A percentile compares a stretch with the other conserved stretches of the same genome.
Conservation (phyloP, 2,888 invertebrate genomes). For the Polia nebulosa region DNA sequence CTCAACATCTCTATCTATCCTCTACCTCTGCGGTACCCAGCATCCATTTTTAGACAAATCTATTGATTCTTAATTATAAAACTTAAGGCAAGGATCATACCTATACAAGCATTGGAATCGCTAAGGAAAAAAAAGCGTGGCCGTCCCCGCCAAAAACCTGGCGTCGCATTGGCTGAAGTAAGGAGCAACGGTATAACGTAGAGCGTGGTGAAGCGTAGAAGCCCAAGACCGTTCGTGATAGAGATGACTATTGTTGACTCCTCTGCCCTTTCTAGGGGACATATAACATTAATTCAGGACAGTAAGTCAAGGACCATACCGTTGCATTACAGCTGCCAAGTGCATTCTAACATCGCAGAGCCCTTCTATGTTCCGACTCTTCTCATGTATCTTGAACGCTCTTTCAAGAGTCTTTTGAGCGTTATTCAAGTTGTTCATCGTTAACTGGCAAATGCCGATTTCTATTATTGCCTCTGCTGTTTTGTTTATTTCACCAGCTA, state of each 20-base stretch:
- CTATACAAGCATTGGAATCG: no score
- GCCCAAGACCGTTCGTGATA: no score
- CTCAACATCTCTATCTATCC: background rate
- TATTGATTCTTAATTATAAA: background rate
- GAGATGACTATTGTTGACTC: no score
- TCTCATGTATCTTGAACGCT: slow-evolving; percentile 83
- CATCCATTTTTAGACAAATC: background rate
- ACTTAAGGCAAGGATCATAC: slow-evolving; percentile 67
- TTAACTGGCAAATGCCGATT: slow-evolving; percentile 89
- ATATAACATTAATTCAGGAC: no score
- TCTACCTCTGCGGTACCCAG: background rate
- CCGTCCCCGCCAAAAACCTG: no score
- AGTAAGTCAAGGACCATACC: slow-evolving; percentile 70
- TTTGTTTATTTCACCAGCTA: slow-evolving; percentile 85
- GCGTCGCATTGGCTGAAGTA: no score
- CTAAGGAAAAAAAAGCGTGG: no score
- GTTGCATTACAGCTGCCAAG: slow-evolving; percentile 89
- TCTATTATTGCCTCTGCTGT: slow-evolving; percentile 89
- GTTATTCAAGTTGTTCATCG: slow-evolving; percentile 85
- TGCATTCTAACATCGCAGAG: slow-evolving; percentile 90
- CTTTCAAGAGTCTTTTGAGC: slow-evolving; percentile 88
- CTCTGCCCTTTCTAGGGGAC: no score
- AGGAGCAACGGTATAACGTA: no score
- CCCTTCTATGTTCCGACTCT: slow-evolving; percentile 81
- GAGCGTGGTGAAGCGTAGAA: no score